These are phyloP conservation scores for Littorina saxatilis DNA, from an alignment of 1,140 invertebrate genomes.

Conservation along the genomic window DNA sequence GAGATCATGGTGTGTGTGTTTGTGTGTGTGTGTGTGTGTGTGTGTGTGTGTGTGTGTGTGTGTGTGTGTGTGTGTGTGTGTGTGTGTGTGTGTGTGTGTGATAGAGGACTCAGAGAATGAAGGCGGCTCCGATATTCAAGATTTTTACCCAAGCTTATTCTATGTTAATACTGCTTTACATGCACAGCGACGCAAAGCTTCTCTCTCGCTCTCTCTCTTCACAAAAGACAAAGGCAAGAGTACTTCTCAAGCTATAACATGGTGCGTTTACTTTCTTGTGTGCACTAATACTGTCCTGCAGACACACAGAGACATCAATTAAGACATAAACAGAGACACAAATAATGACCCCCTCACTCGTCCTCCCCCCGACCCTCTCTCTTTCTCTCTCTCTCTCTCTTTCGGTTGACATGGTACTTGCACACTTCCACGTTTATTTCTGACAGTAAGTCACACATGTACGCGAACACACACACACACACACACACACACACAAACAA, in stretches of 20 bases:
- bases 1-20: no score
- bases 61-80: not conserved
- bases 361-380: conserved; percentile 9
- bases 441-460: not conserved
- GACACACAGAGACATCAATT: no score
- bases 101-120: not conserved
- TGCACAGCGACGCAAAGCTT: not conserved
- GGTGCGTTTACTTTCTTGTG: not conserved
- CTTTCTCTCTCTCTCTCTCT: conserved; percentile 27
- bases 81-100: conserved; percentile 19
- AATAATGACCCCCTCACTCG: conserved; percentile 12
- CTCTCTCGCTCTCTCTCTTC: no score
- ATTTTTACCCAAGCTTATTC: no score
- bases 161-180: no score
- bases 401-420: not conserved
- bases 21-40: conserved; percentile 1
- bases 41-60: not conserved
- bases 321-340: no score
- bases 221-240: not conserved
- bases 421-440: not conserved
- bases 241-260: not conserved
- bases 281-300: no score
- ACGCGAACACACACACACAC: conserved; percentile 19
- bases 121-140: no score
- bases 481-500: not conserved